These are phyloP conservation scores for Cnemophilus loriae DNA, from an alignment of 2,113 vertebrate species.

Conservation along the genomic window DNA sequence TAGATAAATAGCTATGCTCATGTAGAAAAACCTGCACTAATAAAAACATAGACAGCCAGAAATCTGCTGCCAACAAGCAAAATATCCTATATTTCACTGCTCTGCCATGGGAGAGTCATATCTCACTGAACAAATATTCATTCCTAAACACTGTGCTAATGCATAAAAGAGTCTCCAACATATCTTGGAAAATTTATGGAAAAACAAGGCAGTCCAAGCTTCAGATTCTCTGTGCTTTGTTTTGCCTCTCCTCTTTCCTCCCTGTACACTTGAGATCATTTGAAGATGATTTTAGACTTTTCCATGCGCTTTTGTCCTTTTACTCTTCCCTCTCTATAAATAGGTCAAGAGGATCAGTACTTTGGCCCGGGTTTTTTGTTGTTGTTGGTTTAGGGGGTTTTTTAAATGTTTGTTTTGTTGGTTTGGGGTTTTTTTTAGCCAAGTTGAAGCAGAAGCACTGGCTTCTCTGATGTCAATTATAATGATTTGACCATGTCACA, in stretches of 20 bases:
- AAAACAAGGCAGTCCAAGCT: not conserved
- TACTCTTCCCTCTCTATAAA: not conserved
- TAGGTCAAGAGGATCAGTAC: not conserved
- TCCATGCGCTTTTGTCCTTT: not conserved
- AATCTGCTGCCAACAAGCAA: conserved; percentile 60
- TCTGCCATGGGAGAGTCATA: conserved; percentile 34
- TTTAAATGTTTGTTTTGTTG: not conserved
- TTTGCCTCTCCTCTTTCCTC: not conserved
- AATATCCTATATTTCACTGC: conserved; percentile 56
- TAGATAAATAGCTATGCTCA: conserved; percentile 54
- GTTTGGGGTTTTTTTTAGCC: not conserved
- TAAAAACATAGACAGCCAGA: conserved; percentile 55
- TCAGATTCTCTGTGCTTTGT: not conserved
- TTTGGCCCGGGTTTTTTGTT: not conserved
- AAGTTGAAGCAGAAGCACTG: not conserved
- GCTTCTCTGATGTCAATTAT: not conserved
- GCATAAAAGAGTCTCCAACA: conserved; percentile 2
- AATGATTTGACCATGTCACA: not conserved
- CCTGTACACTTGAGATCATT: not conserved
- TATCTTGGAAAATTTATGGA: not conserved
- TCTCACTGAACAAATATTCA: conserved; percentile 56
- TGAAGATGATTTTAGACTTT: not conserved
- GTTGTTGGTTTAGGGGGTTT: rapidly evolving
- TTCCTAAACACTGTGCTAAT: conserved; percentile 34
- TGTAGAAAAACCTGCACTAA: conserved; percentile 52